Base-by-base conservation (phyloP, 2,888 invertebrate genomes). In the Osedax frankpressi region DNA sequence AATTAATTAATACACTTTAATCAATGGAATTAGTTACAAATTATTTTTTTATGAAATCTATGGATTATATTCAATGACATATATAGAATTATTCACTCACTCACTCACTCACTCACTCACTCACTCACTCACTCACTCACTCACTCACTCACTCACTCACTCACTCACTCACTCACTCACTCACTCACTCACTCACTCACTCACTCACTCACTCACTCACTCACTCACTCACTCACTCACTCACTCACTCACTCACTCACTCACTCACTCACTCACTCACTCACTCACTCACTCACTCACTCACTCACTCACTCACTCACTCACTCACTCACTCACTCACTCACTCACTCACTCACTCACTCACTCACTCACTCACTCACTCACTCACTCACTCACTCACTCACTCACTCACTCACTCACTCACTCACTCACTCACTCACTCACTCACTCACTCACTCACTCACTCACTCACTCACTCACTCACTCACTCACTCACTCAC, bases 121-220 rank as follows among this genome's bases (percentile, higher is more conserved):
- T 71, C 71, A 71, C 71, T 71, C 65, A 69, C 71, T 71, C 71
- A 69, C 65, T 71, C 71, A 69, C 65, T 71, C 71, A 69, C 71
- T 71, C 71, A 69, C 71, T 71, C 71, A 71, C 19, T 69, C 71
- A 71, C 71, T 69, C 65, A 71, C 71, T 71, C 71, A 71, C 65
- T 71, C 71, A 71, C 71, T 71, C 65, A 69, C 71, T 71, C 71
- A 69, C 65, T 71, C 71, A 69, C 71, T 71, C 71, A 69, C 71
- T 71, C 71, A 71, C 19, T 69, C 71, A 69, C 71, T 71, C 71
- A 69, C 71, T 71, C 71, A 71, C 19, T 69, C 71, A 69, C 71
- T 71, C 71, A 69, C 71, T 71, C 71, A 71, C 19, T 69, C 71
- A 69, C 71, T 71, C 71, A 14, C 72, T 69, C 72, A 71, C 25